These are phyloP conservation scores for Taenioides sp. DNA, from an alignment of 2,797 vertebrate genomes.

Conservation along the genomic window DNA sequence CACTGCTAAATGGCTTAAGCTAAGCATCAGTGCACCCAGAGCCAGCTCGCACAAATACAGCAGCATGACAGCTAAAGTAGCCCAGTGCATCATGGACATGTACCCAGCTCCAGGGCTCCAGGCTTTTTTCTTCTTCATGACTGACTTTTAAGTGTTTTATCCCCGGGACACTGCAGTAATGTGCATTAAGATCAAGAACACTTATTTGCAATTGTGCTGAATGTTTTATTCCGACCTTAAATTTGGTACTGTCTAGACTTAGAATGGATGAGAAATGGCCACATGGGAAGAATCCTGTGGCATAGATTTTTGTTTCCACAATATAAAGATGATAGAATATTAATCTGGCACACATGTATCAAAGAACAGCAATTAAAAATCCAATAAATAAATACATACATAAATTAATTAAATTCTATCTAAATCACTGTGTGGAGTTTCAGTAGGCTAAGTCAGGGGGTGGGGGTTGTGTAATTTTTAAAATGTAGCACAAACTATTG, in stretches of 20 bases:
- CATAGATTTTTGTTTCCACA: constrained; percentile 3
- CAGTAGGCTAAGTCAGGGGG: not conserved
- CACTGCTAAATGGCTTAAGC: constrained; percentile 72
- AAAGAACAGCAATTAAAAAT: not conserved
- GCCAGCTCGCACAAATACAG: constrained; percentile 60
- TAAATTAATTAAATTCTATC: not conserved
- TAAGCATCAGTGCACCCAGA: constrained; percentile 72
- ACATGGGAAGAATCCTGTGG: constrained; percentile 23
- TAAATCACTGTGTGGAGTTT: not conserved
- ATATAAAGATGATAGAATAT: not conserved
- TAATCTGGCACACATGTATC: not conserved
- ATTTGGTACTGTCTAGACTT: constrained; percentile 67
- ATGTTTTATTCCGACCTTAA: constrained; percentile 83
- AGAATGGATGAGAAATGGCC: constrained; percentile 52
- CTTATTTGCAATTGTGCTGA: constrained; percentile 83
- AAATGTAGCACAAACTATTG: not conserved
- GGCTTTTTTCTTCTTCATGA: constrained; percentile 78
- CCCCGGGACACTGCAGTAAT: constrained; percentile 83
- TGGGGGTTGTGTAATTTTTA: too few species aligned
- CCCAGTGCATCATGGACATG: constrained; percentile 76
- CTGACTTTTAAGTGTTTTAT: constrained; percentile 87
- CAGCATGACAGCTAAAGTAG: constrained; percentile 81
- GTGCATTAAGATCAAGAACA: constrained; percentile 87
- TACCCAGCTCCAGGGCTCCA: constrained; percentile 72
- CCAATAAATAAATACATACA: not conserved